Evolutionary conservation across 2,797 vertebrate genomes (phyloP), one percentile per base, ranked within the genome.

Genomic region (Ptychobarbus kaznakovi): DNA sequence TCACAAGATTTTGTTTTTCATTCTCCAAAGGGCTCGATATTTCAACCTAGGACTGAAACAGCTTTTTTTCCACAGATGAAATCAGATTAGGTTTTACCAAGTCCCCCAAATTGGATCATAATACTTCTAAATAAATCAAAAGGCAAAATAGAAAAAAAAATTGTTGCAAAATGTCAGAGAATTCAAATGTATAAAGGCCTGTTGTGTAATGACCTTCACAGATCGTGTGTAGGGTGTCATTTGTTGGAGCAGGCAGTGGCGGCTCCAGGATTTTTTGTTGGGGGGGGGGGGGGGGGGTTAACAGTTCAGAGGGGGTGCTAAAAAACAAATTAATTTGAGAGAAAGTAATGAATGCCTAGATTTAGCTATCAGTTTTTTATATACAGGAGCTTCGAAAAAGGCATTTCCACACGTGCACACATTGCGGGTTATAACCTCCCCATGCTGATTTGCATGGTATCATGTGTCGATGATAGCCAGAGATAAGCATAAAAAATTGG

Each of bases 181-280:
- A 20, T 32, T 18, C 18, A 76, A 13, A 76, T 56, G 11, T 38
- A 3, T 77, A 38, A 22, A 58, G 22, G 35, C 13, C 40, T 32
- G 42, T 38, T 38, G 22, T 40, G 12, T 61, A 61, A 25, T 5
- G 53, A 38, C 75, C 35, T 42, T 58, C 16, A 61, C 6, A 68
- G 44, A 68, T 51, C 42, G 18, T n/a, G 28, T 38, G 44, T 38
- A 22, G 44, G 2, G 28, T 42, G 22, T 49, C 42, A 49, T 81
- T 81, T 69, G 65, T 82, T 58, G 18, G 38, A 82, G 46, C 38
- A 61, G 51, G 42, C 28, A 28, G 28, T 28, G 28, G 28, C 28
- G 28, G 28, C 28, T 28, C 28, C 28, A 28, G 28, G 28, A 28
- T 28, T 28, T 28, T 28, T 28, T 28, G 28, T 28, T 28, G 28